Evolutionary conservation across 2,888 invertebrate genomes (phyloP).

Genomic region (Cheilosia soror): DNA sequence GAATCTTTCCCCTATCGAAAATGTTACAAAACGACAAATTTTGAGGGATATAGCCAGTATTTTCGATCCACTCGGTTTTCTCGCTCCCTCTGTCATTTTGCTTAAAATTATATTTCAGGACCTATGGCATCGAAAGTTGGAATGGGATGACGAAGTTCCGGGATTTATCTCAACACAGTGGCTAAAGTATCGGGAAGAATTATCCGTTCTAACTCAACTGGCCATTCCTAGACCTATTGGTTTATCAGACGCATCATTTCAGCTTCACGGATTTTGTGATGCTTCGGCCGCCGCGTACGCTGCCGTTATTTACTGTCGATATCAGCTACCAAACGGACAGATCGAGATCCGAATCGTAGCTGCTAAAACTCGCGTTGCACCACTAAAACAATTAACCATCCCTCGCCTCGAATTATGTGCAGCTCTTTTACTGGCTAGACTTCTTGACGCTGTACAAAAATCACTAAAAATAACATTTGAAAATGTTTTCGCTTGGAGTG

Average conservation of each 20-base stretch:
- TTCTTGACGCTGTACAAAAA: constrained; percentile 12
- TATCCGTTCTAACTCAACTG: too few species aligned
- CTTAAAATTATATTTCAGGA: constrained; percentile 35
- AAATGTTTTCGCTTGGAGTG: constrained; percentile 4
- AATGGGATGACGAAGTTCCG: not conserved
- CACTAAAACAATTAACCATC: too few species aligned
- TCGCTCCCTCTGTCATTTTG: constrained; percentile 9
- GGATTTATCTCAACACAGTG: constrained; percentile 53
- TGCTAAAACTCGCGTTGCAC: too few species aligned
- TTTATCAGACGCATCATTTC: not conserved
- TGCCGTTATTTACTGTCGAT: too few species aligned
- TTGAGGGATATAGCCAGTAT: constrained; percentile 14
- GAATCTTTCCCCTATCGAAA: not conserved
- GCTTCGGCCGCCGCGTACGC: not conserved
- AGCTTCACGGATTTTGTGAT: not conserved
- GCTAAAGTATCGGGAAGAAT: not conserved
- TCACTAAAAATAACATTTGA: not conserved
- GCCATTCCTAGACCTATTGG: too few species aligned
- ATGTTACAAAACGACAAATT: constrained; percentile 3
- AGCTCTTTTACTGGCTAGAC: not conserved
- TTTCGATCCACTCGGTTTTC: constrained; percentile 22
- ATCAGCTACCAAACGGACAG: too few species aligned
- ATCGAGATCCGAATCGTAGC: too few species aligned
- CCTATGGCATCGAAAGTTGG: constrained; percentile 10
- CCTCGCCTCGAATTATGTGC: not conserved